Base-by-base conservation (phyloP, 2,797 vertebrate species). In the Pangasius sanitwongsei region DNA sequence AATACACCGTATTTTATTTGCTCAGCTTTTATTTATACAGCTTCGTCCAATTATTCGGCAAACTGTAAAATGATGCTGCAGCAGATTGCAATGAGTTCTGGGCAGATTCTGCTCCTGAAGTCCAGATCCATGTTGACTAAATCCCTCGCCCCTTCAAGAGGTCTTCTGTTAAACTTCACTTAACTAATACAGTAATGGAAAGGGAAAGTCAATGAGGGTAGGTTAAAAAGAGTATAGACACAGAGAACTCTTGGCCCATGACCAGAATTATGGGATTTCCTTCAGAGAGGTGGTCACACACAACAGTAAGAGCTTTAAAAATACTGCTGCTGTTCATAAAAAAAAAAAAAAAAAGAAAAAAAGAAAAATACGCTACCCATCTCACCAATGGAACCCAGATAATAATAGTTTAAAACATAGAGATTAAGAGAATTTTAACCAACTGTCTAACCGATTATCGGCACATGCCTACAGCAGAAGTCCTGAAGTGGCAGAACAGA, bases 401-500 rank as follows among this genome's bases (percentile, higher is more conserved):
- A 53, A 57, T 37, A 25, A 59, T 6, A 25, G 78, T 59, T 63
- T 82, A 82, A 82, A 82, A 41, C 57, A 37, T 28, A 0, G 25
- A 41, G 55, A 48, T 9, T 65, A 67, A 67, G 23, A 41, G 82
- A 63, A 44, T n/a, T 53, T 84, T 31, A 12, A 12, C 44, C 61
- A 69, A 23, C 28, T 16, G 28, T 48, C 44, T 69, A 67, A n/a
- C 16, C 3, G 86, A 78, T 50, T 87, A 87, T 87, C 86, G 86
- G 86, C 86, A 87, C 86, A 87, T 80, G 86, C 86, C 86, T 80
- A 87, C 86, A 87, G 74, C 86, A 87, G 86, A 87, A 55, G 53
- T 86, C 61, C 70, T 75, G 61, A 86, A 86, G 41, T 53, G 65
- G 53, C 74, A 65, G 65, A 88, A 65, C 59, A 88, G 41, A 89